Conservation (phyloP, 2,113 vertebrate species). For the Noctilio leporinus region DNA sequence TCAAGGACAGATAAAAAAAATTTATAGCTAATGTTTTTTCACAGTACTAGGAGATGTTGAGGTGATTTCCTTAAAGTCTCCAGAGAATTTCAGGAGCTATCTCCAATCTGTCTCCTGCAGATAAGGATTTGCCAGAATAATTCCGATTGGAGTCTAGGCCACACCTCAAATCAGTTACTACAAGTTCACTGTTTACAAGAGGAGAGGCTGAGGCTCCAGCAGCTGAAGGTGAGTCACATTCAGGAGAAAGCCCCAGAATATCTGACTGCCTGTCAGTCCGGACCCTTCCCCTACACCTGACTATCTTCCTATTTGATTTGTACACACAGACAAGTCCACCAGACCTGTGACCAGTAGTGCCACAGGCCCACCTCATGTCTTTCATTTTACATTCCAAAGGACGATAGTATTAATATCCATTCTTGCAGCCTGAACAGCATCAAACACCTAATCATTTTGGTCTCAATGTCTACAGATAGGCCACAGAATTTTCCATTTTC, state of each 20-base stretch:
- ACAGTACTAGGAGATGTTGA: not conserved
- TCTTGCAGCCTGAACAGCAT: not conserved
- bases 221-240: not conserved
- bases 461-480: not conserved
- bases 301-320: not conserved
- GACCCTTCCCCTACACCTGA: not conserved
- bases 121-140: not conserved
- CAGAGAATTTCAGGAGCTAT: not conserved
- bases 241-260: not conserved
- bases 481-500: constrained; percentile 9
- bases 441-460: constrained; percentile 2
- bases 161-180: not conserved
- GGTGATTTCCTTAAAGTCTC: not conserved
- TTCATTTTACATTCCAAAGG: not conserved
- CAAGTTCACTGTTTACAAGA: not conserved
- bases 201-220: not conserved
- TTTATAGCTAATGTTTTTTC: not conserved
- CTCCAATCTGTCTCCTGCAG: not conserved
- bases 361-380: not conserved
- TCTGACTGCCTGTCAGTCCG: accelerated
- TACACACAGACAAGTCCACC: not conserved
- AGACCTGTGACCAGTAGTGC: not conserved
- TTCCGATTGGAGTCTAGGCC: not conserved
- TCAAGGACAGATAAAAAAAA: not conserved
- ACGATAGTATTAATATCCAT: constrained; percentile 16